Base-by-base conservation (phyloP, 2,797 vertebrate species). In the Neosilurus mollespiculum region DNA sequence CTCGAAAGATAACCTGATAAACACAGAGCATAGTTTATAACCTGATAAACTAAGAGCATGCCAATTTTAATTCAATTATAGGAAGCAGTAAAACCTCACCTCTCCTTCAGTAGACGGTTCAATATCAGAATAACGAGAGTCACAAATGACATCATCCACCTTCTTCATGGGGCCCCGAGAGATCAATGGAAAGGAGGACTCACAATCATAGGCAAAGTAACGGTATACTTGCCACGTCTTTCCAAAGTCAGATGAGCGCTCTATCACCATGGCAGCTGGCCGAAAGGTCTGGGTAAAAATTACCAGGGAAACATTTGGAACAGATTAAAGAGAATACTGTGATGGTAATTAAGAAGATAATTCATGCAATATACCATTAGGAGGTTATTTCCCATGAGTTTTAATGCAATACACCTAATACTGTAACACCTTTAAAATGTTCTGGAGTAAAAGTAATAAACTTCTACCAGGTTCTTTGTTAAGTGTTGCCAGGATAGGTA, bases 81-180 rank as follows among this genome's bases (percentile, higher is more conserved):
- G 30, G 37, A 43, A 43, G 37, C 37, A 43, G 37, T 43, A 43
- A 6, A 43, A 43, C 2, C 90, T 87, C 87, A 99, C 98, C 96
- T 99, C 98, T 91, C 98, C 98, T 86, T 99, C 97, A 0, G 97
- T 97, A 62, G 98, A 99, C 9, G 98, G 98, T 81, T 99, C 98
- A 2, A 99, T 99, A 90, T 99, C 98, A 0, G 98, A 99, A 88
- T 99, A 99, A 18, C 96, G 96, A 0, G 97, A 96, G 90, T 99
- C 98, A 81, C 98, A 99, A 87, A 99, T 98, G 26, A 99, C 93
- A 78, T 99, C 96, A 73, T 99, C 97, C 0, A 99, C 98, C 90
- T 96, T 98, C 89, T 95, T 94, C 97, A 99, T 97, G 22, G 97
- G 96, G 86, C 97, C 97, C 0, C 90, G 91, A 58, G 95, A 96